phyloP scores from a whole-genome alignment of 2,888 invertebrate species.

The Shargacucullia verbasci region DNA sequence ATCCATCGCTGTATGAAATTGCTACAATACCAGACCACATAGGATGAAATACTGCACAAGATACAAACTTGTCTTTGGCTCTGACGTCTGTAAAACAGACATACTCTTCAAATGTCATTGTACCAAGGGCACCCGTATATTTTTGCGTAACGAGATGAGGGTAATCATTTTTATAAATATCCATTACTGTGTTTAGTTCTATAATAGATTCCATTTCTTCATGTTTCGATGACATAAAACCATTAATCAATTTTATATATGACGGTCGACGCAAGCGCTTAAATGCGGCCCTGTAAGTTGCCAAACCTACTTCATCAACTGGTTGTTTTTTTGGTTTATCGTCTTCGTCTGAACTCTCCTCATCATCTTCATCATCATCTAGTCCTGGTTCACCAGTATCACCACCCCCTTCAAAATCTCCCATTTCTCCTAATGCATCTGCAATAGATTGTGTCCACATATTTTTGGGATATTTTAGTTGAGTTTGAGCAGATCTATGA shows the following conservation, averaged over 20 bases:
- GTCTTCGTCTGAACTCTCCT: conserved; percentile 60
- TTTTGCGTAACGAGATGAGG: conserved; percentile 80
- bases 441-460: conserved; percentile 91
- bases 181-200: conserved; percentile 86
- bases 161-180: conserved; percentile 91
- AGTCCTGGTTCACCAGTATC: conserved; percentile 62
- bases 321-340: conserved; percentile 58
- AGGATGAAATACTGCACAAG: conserved; percentile 92
- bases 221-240: conserved; percentile 67
- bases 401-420: conserved; percentile 70
- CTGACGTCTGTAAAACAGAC: conserved; percentile 91
- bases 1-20: conserved; percentile 90
- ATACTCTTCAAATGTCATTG: conserved; percentile 85
- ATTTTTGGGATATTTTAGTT: conserved; percentile 91
- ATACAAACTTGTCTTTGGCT: conserved; percentile 91
- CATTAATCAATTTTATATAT: conserved; percentile 74
- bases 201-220: conserved; percentile 76
- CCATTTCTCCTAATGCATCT: conserved; percentile 71
- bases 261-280: conserved; percentile 77
- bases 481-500: conserved; percentile 90
- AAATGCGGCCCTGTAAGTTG: conserved; percentile 71
- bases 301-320: conserved; percentile 73
- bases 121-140: conserved; percentile 70
- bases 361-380: conserved; percentile 55
- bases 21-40: conserved; percentile 91